Evolutionary conservation across 1,140 invertebrate genomes (phyloP), one percentile per base, ranked within the genome.

Genomic region (Brachionus plicatilis): DNA sequence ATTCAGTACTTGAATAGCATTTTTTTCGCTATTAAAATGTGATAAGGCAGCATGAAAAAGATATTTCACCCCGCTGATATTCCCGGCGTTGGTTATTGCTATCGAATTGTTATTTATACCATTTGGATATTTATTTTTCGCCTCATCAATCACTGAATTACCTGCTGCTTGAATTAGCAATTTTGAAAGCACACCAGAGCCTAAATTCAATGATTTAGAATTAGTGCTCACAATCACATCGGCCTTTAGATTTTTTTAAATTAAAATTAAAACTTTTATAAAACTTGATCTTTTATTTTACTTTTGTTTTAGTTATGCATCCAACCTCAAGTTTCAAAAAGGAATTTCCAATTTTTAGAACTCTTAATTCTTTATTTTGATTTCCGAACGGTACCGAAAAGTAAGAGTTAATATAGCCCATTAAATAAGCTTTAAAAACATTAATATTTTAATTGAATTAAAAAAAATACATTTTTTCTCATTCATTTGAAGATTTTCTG

Each of bases 181-280:
- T 27, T 50, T 76, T 27, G 43, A 47, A 12, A 76, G 47, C 2
- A 76, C 11, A 8, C 70, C 70, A 45, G 72, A 76, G 43, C 45
- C 17, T 0, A 76, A 37, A 14, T 27, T 50, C 24, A 76, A 29
- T 27, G 43, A 50, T 12, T 9, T 50, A 8, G 20, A 50, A 14
- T 20, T 76, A 9, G 72, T 76, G 24, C 47, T 76, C 2, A 76
- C 72, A 50, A 76, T 76, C 12, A 76, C 72, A 76, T 76, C 24
- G 33, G 72, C 45, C 72, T 76, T 76, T 12, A 50, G n/a, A 76
- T 12, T 70, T 70, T 33, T 70, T 12, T 70, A 12, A 20, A 24
- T 11, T 33, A 29, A 6, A 50, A 14, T 27, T 47, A 27, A 27
- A 50, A 37, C 2, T 5, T 47, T 6, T 3, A 20, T 24, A 0